A percentile compares a stretch with the other conserved stretches of the same genome.
Evolutionary conservation across 2,113 vertebrate genomes (phyloP).

Genomic region (Merops nubicus): DNA sequence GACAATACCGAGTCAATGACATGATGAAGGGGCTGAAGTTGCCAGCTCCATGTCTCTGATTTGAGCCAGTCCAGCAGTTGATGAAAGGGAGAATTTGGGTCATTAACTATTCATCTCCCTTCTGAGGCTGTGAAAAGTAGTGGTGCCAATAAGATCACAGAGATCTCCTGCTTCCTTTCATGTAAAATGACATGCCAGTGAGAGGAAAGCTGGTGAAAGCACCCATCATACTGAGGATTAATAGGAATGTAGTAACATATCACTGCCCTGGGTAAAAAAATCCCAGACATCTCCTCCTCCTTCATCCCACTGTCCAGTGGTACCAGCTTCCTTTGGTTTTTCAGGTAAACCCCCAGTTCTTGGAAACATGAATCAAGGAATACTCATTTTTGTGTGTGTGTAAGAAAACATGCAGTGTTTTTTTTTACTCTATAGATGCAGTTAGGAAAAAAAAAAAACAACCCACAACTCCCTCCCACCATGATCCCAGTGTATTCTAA

Average conservation of each 20-base stretch:
- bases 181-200: neutral
- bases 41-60: neutral
- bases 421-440: neutral
- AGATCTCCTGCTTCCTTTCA: neutral
- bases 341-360: neutral
- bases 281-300: neutral
- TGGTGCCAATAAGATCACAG: neutral
- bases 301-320: neutral
- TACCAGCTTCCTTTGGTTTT: neutral
- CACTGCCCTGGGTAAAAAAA: neutral
- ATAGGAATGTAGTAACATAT: neutral
- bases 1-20: neutral
- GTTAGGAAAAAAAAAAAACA: neutral
- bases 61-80: neutral
- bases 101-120: neutral
- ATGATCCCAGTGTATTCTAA: neutral
- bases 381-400: neutral
- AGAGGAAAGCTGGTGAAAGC: neutral
- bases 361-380: neutral
- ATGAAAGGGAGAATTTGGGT: neutral
- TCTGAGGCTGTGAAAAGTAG: neutral
- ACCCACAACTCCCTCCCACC: neutral
- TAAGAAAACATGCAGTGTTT: neutral
- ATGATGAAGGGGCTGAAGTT: neutral
- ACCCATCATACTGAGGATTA: neutral